A percentile compares a stretch with the other conserved stretches of the same genome.
phyloP scores from a whole-genome alignment of 2,888 invertebrate genomes.

The Didymodactylos carnosus region DNA sequence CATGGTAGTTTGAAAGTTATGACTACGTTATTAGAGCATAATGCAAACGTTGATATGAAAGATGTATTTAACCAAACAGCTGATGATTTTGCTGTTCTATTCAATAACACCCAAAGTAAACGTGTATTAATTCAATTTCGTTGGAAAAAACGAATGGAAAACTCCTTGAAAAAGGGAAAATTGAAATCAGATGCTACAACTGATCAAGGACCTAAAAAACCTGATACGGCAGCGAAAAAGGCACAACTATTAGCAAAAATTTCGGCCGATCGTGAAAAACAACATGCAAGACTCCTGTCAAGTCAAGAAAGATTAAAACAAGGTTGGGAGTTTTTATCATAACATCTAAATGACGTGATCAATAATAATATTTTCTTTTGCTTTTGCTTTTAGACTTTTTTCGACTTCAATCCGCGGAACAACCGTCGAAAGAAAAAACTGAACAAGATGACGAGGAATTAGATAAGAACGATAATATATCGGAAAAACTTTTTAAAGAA shows the following conservation, averaged over 20 bases:
- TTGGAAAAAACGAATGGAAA: not conserved
- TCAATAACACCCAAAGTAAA: not conserved
- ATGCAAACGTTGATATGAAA: not conserved
- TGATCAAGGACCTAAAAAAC: not conserved
- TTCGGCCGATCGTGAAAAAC: no score
- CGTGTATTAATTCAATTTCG: not conserved
- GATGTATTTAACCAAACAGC: not conserved
- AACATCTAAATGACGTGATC: no score
- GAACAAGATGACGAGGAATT: not conserved
- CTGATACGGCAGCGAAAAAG: not conserved
- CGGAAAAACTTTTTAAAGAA: no score
- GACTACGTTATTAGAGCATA: not conserved
- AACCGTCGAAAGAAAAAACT: not conserved
- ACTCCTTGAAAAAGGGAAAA: not conserved
- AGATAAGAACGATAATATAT: not conserved
- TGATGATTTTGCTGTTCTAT: not conserved
- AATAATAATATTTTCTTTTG: no score
- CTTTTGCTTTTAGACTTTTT: no score
- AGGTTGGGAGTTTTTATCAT: no score
- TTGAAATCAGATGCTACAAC: not conserved
- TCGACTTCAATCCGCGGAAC: not conserved
- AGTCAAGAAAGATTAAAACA: no score
- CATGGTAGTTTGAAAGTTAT: not conserved
- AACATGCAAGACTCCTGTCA: no score
- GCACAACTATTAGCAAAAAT: not conserved